Base-by-base conservation (phyloP, 2,888 invertebrate genomes). In the Caenorhabditis sulstoni region DNA sequence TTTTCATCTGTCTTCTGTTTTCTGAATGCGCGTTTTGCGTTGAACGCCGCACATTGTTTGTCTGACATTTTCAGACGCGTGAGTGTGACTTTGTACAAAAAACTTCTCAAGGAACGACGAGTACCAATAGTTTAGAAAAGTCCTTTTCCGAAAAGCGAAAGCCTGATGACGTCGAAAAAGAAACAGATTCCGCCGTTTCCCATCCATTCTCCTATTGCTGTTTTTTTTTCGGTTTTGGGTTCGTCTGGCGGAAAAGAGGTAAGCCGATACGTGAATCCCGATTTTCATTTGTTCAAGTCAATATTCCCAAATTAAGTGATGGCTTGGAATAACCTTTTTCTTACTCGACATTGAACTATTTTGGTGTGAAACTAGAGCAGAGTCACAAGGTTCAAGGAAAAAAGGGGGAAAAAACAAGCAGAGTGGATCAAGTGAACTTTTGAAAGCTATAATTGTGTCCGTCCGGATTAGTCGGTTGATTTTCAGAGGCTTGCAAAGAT, bases 181-280 rank as follows among this genome's bases (percentile, higher is more conserved):
- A 45, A 41, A 64, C 16, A 4, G 22, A 61, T 35, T 29, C 35
- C 18, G 55, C 11, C 11, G 16, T 47, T 68, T 68, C 67, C 57
- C 67, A 67, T 52, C 68, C 61, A 55, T 57, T 67, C 57, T 37
- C 52, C 55, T 35, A 29, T 35, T 23, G 45, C 59, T 68, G 58
- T 52, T 59, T 59, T 50, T 68, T 68, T 59, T 68, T n/a, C n/a
- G 49, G 58, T 22, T 68, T 68, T 70, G 52, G 70, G 59, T 49
- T 57, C 41, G 35, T 49, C 7, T 29, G 3, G 29, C 7, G 3
- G 29, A 29, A 29, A 7, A 29, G 29, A 7, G 29, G 3, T 29
- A 71, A 71, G 62, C 35, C 37, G 39, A 59, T 41, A 20, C 18
- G 22, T 14, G 14, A 49, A 41, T 49, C 53, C 47, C 71, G 29